Base-by-base conservation (phyloP, 2,888 invertebrate genomes). In the Monochamus alternatus region DNA sequence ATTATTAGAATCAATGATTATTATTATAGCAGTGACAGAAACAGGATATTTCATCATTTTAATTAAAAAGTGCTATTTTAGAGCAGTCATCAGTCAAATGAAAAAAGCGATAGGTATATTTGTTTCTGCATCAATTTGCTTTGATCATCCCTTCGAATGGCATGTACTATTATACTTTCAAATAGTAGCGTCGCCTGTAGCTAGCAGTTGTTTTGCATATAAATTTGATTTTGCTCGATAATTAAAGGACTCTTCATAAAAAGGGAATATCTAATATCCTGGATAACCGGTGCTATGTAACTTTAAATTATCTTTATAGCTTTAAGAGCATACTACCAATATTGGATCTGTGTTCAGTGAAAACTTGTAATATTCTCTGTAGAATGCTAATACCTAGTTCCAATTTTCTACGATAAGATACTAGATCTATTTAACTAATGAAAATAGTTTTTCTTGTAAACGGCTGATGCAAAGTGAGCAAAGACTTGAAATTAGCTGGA, bases 301-400 rank as follows among this genome's bases (percentile, higher is more conserved):
- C 14, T 55, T 55, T 12, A 55, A n/a, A 22, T 55, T 55, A 55
- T 55, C 14, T 55, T n/a, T 1, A 14, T 5, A 55, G n/a, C 14
- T 55, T 55, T 14, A 12, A 1, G 5, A n/a, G n/a, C 14, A 55
- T 55, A n/a, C n/a, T 5, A n/a, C 14, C 55, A 14, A 55, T 55
- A 55, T 55, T 55, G 55, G 55, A 55, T 55, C 14, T 55, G 55
- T 55, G 55, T 55, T 55, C 12, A 14, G 55, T 8, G 66, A 60
- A 63, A 64, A 63, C 7, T 22, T 9, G 52, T 59, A 69, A 38
- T 69, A 44, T 31, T 32, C 14, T 5, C 9, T 5, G 9, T 66
- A 47, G 55, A 55, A 14, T 55, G 3, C 4, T 55, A n/a, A 55
- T 55, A 52, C 52, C 52, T 52, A 22, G 4, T 52, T 52, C 52